Evolutionary conservation across 2,113 vertebrate species (phyloP).

Genomic region (Lepus timidus): DNA sequence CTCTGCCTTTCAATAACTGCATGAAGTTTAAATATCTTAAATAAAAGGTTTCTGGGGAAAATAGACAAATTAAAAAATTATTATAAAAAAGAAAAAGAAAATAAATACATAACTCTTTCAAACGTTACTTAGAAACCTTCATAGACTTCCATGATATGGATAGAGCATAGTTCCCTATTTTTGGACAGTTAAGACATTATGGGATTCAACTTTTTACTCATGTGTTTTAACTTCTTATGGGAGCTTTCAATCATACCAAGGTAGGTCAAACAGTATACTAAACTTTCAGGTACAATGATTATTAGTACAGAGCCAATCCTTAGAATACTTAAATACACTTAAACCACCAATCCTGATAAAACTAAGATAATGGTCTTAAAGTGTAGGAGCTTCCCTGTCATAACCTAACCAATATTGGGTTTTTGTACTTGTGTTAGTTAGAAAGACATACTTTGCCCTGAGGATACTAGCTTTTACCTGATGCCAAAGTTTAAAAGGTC

Average conservation of each 20-base stretch:
- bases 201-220: not conserved
- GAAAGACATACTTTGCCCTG: conserved; percentile 20
- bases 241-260: conserved; percentile 20
- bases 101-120: too few relatives aligned
- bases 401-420: conserved; percentile 19
- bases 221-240: not conserved
- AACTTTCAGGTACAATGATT: not conserved
- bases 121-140: too few relatives aligned
- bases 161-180: not conserved
- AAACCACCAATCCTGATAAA: not conserved
- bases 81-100: too few relatives aligned
- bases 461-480: conserved; percentile 16
- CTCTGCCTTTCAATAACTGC: too few relatives aligned
- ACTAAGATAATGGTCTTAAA: conserved; percentile 22
- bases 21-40: too few relatives aligned
- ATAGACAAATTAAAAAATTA: too few relatives aligned
- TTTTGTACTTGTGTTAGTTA: conserved; percentile 8
- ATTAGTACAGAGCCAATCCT: not conserved
- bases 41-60: too few relatives aligned
- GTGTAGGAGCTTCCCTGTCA: not conserved
- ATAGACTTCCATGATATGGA: not conserved
- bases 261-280: not conserved
- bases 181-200: not conserved
- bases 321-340: not conserved
- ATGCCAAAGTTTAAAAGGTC: conserved; percentile 18